Evolutionary conservation across 2,113 vertebrate species (phyloP), one percentile per base, ranked within the genome.

Genomic region (Oenanthe oenanthe): DNA sequence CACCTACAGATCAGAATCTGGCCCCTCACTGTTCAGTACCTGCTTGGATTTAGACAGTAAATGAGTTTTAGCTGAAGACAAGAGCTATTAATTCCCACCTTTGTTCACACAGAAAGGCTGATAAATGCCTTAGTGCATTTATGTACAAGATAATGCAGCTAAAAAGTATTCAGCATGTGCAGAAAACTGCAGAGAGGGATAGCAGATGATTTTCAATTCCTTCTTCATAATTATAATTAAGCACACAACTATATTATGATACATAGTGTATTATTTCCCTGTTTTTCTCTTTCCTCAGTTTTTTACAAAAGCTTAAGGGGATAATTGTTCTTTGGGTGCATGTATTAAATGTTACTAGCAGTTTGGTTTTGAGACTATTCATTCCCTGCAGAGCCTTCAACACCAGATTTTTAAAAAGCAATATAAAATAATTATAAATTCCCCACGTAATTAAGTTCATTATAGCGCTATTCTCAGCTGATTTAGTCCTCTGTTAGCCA

Each of bases 381-480:
- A 2, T 71, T 96, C 90, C 90, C 88, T 88, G n/a, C 72, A 88
- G 92, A 93, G 63, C 89, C 58, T 93, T 94, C 65, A 86, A 83
- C 60, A 63, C 7, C 9, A 74, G 40, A 40, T 80, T 88, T 80
- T 40, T 22, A 5, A 36, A 68, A 95, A 88, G 72, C 48, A 77
- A 88, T 80, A 85, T 74, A 94, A 97, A 95, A 93, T 81, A 94
- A 92, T 96, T 90, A 85, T 88, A 92, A 93, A 96, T 90, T 94
- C 53, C 63, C 78, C 36, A 74, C 8, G 2, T 86, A 94, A 93
- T 89, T 85, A 80, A 71, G 60, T 74, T 73, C 51, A 63, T 74
- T 74, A 61, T 11, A 70, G 42, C 34, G 71, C 61, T 43, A 89
- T 24, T 56, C 60, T 93, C 56, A 63, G 77, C 36, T 84, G 78